phyloP scores from a whole-genome alignment of 2,113 vertebrate genomes.

The Tragelaphus buxtoni region DNA sequence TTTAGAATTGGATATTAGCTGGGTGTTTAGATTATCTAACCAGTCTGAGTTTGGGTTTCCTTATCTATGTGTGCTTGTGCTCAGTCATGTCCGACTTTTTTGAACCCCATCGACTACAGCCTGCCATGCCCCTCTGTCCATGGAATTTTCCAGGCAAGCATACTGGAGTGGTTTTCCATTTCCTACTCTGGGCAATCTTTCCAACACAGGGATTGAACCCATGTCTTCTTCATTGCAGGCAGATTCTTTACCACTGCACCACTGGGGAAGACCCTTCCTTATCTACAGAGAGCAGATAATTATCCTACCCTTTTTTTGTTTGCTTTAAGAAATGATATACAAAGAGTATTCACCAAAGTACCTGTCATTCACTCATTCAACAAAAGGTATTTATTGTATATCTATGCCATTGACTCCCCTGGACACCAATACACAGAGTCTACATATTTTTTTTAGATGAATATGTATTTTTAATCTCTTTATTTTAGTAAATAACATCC shows the following conservation, averaged over 20 bases:
- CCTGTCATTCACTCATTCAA: neutral
- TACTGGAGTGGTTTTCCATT: neutral
- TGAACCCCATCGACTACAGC: neutral
- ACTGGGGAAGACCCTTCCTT: neutral
- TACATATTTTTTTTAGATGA: neutral
- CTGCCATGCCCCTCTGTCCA: neutral
- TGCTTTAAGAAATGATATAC: neutral
- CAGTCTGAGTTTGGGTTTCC: neutral
- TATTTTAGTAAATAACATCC: neutral
- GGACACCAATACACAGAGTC: neutral
- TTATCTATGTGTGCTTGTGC: neutral
- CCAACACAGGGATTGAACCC: neutral
- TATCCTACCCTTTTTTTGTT: neutral
- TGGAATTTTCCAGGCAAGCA: neutral
- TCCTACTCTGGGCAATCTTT: neutral
- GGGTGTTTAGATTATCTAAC: neutral
- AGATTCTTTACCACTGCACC: neutral
- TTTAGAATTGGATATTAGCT: rapidly evolving
- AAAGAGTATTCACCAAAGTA: neutral
- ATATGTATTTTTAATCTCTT: neutral
- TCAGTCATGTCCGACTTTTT: neutral
- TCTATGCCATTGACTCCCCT: neutral
- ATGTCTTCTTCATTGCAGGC: neutral
- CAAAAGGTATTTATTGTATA: neutral
- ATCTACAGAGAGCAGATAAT: neutral